A percentile compares a stretch with the other conserved stretches of the same genome.
phyloP scores from a whole-genome alignment of 2,888 invertebrate species.

The Lasioglossum figueresi region DNA sequence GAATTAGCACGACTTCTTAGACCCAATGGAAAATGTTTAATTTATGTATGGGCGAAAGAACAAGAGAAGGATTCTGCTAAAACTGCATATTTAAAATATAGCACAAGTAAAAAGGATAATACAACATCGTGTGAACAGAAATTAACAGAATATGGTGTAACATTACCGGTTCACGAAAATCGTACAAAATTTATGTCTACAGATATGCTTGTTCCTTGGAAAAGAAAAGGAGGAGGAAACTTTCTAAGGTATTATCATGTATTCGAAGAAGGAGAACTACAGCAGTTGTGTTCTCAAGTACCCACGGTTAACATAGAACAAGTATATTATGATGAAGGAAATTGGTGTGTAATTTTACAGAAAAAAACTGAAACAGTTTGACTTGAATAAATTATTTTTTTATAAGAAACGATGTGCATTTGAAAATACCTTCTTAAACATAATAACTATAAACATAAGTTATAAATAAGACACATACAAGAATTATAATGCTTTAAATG shows the following conservation, averaged over 20 bases:
- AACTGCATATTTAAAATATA: conserved; percentile 89
- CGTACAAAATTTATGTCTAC: conserved; percentile 95
- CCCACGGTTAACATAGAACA: conserved; percentile 86
- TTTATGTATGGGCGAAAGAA: conserved; percentile 99
- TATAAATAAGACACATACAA: conserved; percentile 3
- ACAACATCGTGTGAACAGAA: conserved; percentile 56
- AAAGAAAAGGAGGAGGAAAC: conserved; percentile 86
- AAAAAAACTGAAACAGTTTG: conserved; percentile 83
- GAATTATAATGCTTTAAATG: conserved; percentile 56
- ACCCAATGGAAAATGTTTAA: conserved; percentile 90
- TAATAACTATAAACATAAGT: background rate
- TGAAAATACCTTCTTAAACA: conserved; percentile 3
- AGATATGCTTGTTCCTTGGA: conserved; percentile 98
- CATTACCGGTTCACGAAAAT: conserved; percentile 94
- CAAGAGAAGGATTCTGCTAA: conserved; percentile 89
- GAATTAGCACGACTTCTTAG: conserved; percentile 91
- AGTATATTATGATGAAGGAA: conserved; percentile 97
- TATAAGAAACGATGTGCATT: background rate
- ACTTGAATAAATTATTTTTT: conserved; percentile 8
- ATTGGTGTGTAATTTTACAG: conserved; percentile 95
- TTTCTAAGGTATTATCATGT: conserved; percentile 97
- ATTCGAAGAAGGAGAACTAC: conserved; percentile 93
- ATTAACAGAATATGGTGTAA: conserved; percentile 71
- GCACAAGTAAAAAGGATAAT: conserved; percentile 84
- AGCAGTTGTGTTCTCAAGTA: conserved; percentile 87